Base-by-base conservation (phyloP, 2,797 vertebrate genomes). In the Microchirus variegatus region DNA sequence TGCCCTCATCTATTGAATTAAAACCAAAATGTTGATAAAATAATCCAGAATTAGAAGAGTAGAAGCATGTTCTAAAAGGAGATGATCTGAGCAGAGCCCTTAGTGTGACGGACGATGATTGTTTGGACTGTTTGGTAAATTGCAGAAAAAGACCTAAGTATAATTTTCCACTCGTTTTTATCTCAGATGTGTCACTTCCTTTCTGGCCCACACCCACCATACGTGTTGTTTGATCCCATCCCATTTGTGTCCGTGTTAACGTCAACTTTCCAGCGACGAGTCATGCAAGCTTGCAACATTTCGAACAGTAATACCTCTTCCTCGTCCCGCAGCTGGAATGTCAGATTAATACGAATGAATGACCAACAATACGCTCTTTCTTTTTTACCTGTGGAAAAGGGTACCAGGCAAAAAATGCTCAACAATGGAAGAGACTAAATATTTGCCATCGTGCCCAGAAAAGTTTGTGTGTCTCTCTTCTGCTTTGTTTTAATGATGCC, bases 1-100 rank as follows among this genome's bases (percentile, higher is more conserved):
- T 70, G 69, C 63, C 68, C 56, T 80, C 54, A 31, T 69, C 60
- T 59, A 79, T 70, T 61, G 74, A 89, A 87, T 81, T 73, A 78
- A 86, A 90, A 81, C 80, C 85, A 84, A 80, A 86, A n/a, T 89
- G 85, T 89, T 80, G 75, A 81, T 80, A 80, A 59, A 75, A 78
- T 76, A 75, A 77, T 77, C 51, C 74, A 50, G 65, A 76, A 79
- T 18, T 72, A n/a, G 37, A 72, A 3, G 35, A 58, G 57, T 40
- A 59, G 73, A 77, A 53, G 26, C 31, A 4, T 4, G 10, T 12
- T 41, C 14, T 41, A 77, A 47, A 61, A 12, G 55, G 59, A 63
- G 42, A 42, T 0, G 22, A 75, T 81, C 59, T 67, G 73, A 77
- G 41, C 56, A 47, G 22, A 70, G 51, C 59, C 37, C 57, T 72